phyloP scores from a whole-genome alignment of 2,113 vertebrate genomes.

The Pituophis catenifer region DNA sequence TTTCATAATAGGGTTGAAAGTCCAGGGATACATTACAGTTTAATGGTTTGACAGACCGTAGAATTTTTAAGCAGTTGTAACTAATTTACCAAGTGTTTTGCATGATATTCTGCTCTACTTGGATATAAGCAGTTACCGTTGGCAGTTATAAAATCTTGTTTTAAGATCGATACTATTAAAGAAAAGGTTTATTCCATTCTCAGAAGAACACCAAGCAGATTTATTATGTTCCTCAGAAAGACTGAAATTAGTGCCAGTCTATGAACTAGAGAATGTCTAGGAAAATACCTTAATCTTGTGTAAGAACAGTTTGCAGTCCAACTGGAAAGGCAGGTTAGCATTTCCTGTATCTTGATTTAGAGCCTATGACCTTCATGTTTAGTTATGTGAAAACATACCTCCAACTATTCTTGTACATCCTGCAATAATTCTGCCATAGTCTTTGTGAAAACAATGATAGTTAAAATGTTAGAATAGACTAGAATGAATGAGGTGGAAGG shows the following conservation, averaged over 20 bases:
- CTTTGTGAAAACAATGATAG: neutral
- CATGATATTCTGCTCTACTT: neutral
- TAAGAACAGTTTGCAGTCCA: neutral
- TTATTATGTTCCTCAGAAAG: neutral
- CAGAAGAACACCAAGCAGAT: neutral
- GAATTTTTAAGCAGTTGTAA: neutral
- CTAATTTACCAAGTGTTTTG: neutral
- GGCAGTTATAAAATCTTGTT: neutral
- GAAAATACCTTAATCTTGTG: neutral
- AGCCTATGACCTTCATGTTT: neutral
- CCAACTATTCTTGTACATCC: neutral
- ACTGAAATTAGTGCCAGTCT: neutral
- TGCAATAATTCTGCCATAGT: neutral
- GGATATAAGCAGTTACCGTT: neutral
- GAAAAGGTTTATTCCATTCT: neutral
- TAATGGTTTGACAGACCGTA: neutral
- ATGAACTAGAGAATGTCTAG: neutral
- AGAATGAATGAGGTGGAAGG: no score
- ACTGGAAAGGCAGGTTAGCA: slow-evolving; percentile 14
- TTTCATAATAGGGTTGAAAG: neutral
- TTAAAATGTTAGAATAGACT: neutral
- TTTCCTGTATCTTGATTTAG: neutral
- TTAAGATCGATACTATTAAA: neutral
- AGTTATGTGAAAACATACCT: neutral
- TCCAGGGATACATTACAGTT: neutral